These are phyloP conservation scores for Agonopterix heracliana DNA, from an alignment of 2,888 invertebrate genomes.

Conservation along the genomic window DNA sequence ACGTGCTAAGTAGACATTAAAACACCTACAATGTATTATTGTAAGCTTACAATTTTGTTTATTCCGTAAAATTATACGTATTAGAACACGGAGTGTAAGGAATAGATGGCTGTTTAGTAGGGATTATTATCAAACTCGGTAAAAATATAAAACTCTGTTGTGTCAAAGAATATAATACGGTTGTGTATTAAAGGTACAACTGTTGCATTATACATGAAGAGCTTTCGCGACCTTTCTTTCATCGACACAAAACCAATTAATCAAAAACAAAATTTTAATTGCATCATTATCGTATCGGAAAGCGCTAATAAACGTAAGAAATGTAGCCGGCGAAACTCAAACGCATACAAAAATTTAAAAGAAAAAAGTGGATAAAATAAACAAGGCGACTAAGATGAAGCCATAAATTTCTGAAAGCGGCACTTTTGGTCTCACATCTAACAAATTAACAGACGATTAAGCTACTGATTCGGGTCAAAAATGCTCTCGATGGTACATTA, in stretches of 20 bases:
- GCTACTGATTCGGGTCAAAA: slow-evolving; percentile 67
- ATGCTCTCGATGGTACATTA: slow-evolving; percentile 50
- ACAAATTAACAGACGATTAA: slow-evolving; percentile 74
- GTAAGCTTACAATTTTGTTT: no score
- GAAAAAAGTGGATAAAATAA: slow-evolving; percentile 46
- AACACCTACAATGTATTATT: no score
- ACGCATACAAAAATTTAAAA: slow-evolving; percentile 26
- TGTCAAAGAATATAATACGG: no score
- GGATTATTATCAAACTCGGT: no score
- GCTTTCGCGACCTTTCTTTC: no score
- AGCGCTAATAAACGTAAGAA: slow-evolving; percentile 28
- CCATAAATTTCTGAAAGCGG: slow-evolving; percentile 66
- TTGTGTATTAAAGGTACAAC: no score
- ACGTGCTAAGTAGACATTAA: no score
- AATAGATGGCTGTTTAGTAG: no score
- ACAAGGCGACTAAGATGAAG: slow-evolving; percentile 63
- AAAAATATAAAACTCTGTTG: no score
- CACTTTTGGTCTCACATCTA: slow-evolving; percentile 60
- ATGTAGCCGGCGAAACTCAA: slow-evolving; percentile 31
- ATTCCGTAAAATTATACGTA: no score
- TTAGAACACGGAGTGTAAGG: no score
- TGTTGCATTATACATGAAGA: no score
- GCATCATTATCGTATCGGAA: slow-evolving; percentile 37
- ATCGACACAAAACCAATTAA: slow-evolving; percentile 6
- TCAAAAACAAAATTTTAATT: slow-evolving; percentile 29